These are phyloP conservation scores for Corythoichthys haematopterus DNA, from an alignment of 2,113 vertebrate genomes.

Conservation along the genomic window DNA sequence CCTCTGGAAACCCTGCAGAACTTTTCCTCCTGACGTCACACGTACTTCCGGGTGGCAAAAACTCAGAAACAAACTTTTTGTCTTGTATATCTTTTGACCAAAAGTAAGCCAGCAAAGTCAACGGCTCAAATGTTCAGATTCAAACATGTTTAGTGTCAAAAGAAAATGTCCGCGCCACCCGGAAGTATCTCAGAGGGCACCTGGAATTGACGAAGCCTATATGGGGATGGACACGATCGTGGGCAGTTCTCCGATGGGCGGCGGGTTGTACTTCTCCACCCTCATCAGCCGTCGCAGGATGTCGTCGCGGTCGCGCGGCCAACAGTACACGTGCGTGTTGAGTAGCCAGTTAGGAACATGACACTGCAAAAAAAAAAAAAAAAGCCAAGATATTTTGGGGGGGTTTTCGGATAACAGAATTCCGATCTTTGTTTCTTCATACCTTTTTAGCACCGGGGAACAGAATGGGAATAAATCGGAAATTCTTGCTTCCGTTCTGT, in stretches of 20 bases:
- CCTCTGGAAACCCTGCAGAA: background rate
- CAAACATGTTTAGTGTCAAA: too few relatives aligned
- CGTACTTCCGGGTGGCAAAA: background rate
- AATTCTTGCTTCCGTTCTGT: slow-evolving; percentile 79
- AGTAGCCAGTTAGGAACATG: slow-evolving; percentile 77
- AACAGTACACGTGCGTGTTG: slow-evolving; percentile 75
- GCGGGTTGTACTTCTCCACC: slow-evolving; percentile 77
- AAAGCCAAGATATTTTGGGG: too few relatives aligned
- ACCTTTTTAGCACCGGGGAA: slow-evolving; percentile 77
- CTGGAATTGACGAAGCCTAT: slow-evolving; percentile 7
- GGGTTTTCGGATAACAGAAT: background rate
- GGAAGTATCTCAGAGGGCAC: background rate
- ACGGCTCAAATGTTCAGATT: background rate
- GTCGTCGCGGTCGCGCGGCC: slow-evolving; percentile 74
- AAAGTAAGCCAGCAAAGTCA: background rate
- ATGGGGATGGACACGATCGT: slow-evolving; percentile 78
- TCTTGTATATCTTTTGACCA: too few relatives aligned
- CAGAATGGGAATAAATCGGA: slow-evolving; percentile 76
- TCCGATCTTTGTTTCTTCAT: background rate
- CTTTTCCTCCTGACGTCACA: background rate
- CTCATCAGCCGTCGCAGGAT: slow-evolving; percentile 76
- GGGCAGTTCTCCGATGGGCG: slow-evolving; percentile 73
- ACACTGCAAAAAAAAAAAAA: slow-evolving; percentile 41
- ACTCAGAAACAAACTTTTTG: too few relatives aligned
- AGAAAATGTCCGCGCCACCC: background rate